These are phyloP conservation scores for Oscheius sp. DNA, from an alignment of 2,888 invertebrate genomes.

Conservation along the genomic window DNA sequence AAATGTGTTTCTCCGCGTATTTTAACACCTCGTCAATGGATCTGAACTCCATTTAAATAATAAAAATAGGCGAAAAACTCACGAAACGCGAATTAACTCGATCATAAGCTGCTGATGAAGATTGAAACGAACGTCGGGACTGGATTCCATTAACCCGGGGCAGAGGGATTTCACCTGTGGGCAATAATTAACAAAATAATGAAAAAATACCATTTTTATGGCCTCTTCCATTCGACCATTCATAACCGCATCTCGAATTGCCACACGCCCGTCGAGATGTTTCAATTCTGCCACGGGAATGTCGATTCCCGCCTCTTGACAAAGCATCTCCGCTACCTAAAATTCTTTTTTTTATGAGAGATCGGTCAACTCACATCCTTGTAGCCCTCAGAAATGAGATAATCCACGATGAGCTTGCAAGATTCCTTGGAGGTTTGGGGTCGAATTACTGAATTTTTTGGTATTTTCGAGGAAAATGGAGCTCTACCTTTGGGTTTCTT, in stretches of 20 bases:
- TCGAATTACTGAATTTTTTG: background rate
- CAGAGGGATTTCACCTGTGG: slow-evolving; percentile 8
- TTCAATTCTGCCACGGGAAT: slow-evolving; percentile 7
- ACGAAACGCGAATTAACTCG: slow-evolving; percentile 29
- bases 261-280: slow-evolving; percentile 21
- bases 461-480: background rate
- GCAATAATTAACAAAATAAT: too few relatives aligned
- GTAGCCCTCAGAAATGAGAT: slow-evolving; percentile 35
- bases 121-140: slow-evolving; percentile 28
- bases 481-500: background rate
- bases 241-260: slow-evolving; percentile 18
- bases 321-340: slow-evolving; percentile 23
- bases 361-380: slow-evolving; percentile 8
- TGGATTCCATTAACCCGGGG: slow-evolving; percentile 18
- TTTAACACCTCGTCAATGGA: background rate
- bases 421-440: slow-evolving; percentile 14
- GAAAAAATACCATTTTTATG: slow-evolving; percentile 8
- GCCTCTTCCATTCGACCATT: slow-evolving; percentile 10
- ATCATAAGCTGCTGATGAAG: slow-evolving; percentile 27
- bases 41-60: slow-evolving; percentile 1
- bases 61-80: background rate
- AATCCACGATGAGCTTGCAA: slow-evolving; percentile 27
- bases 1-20: slow-evolving; percentile 24
- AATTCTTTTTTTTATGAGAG: background rate
- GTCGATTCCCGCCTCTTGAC: slow-evolving; percentile 14